Evolutionary conservation across 2,797 vertebrate species (phyloP), one percentile per base, ranked within the genome.

Genomic region (Aulostomus chinensis): DNA sequence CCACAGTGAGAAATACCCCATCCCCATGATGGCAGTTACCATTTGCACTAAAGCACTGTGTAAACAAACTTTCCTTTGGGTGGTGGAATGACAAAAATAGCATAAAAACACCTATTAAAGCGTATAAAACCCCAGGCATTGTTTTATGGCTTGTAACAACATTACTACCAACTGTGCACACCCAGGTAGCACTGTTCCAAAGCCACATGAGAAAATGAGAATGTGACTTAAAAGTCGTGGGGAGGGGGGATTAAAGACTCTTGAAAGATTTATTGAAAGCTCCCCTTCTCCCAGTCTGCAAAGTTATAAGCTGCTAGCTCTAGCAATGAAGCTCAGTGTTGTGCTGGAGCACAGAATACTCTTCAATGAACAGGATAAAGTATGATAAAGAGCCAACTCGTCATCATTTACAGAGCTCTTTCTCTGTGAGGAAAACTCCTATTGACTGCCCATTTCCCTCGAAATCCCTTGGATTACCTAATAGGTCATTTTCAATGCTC

Each of bases 381-480:
- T 58, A 39, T 69, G 77, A 82, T 81, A 76, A 86, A 82, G 66
- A 72, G 70, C 64, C 63, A 81, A 80, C 80, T 86, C 80, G 73
- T 87, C 85, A 86, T 81, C 79, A 85, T 85, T 88, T 84, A 78
- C 72, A 70, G 75, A 81, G 83, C 81, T 54, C 69, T 68, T 66
- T 81, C 78, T 75, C 55, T 57, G 25, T 12, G 53, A 76, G 63
- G 62, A 79, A 79, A 82, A 73, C 82, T 62, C 78, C 70, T 69
- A 79, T 78, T 85, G 85, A 86, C 87, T 82, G 79, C 75, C 80
- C 80, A 83, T 83, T 87, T 85, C 80, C 74, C 39, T 72, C 62
- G 40, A 83, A 90, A 88, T 84, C 87, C 85, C 73, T 9, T 4
- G 74, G 88, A 89, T 90, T 89, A 90, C 79, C 80, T 80, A 83